Evolutionary conservation across 2,113 vertebrate genomes (phyloP).

Genomic region (Chlamydotis undulata): DNA sequence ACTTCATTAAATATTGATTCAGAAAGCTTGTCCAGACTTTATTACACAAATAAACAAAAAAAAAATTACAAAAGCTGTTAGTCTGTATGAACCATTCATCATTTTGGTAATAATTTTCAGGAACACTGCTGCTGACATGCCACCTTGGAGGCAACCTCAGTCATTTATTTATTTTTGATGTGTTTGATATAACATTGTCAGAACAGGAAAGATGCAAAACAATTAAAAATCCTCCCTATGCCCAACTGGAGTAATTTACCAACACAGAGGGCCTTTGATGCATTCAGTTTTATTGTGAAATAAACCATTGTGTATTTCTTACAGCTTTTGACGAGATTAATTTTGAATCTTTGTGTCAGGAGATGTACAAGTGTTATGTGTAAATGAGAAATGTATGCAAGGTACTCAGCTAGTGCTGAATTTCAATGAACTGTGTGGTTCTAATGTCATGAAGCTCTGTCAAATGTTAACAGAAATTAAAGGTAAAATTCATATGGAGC

Average conservation of each 20-base stretch:
- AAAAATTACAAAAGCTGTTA: constrained; percentile 27
- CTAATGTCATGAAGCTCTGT: constrained; percentile 73
- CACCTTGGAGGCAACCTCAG: constrained; percentile 37
- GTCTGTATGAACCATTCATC: constrained; percentile 15
- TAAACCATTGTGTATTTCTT: constrained; percentile 37
- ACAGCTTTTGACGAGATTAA: constrained; percentile 59
- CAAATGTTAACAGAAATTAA: constrained; percentile 78
- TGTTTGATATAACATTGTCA: constrained; percentile 55
- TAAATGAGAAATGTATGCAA: constrained; percentile 69
- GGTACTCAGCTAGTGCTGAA: constrained; percentile 58
- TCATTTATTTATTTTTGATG: constrained; percentile 69
- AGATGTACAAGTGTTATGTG: constrained; percentile 71
- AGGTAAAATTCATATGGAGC: constrained; percentile 72
- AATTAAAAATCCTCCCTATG: constrained; percentile 65
- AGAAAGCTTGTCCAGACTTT: constrained; percentile 21
- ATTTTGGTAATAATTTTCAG: constrained; percentile 60
- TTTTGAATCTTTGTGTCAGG: constrained; percentile 71
- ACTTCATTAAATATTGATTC: constrained; percentile 56
- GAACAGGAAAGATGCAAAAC: constrained; percentile 55
- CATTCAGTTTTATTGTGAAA: constrained; percentile 70
- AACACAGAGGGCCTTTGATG: constrained; percentile 24
- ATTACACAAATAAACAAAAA: constrained; percentile 37
- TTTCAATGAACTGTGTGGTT: constrained; percentile 75
- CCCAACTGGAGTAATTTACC: constrained; percentile 57
- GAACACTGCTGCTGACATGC: constrained; percentile 37